Percentiles rank a stretch among this genome's conserved stretches.
These are phyloP conservation scores for Furnarius figulus DNA, from an alignment of 2,113 vertebrate species.

Conservation along the genomic window DNA sequence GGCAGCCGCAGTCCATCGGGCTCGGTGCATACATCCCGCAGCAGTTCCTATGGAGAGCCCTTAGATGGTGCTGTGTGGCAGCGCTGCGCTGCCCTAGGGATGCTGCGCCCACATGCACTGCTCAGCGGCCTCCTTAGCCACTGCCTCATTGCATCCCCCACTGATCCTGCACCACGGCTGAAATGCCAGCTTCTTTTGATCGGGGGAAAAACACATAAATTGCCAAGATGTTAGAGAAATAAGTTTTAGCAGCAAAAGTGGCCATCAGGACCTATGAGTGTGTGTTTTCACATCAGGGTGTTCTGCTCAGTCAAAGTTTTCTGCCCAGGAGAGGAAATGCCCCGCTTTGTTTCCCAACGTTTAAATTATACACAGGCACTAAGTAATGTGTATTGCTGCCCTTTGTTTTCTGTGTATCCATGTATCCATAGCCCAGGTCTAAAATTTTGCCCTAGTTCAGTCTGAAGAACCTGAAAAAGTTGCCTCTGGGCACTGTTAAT, in stretches of 20 bases:
- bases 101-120: background rate
- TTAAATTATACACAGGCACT: background rate
- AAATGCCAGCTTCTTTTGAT: background rate
- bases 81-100: background rate
- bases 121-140: background rate
- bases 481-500: constrained; percentile 42
- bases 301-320: background rate
- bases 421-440: background rate
- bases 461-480: background rate
- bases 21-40: background rate
- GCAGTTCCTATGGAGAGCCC: background rate
- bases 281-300: background rate
- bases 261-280: background rate
- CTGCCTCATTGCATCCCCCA: background rate
- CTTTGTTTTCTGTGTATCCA: background rate
- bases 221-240: background rate
- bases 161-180: background rate
- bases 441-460: background rate
- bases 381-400: background rate
- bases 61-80: constrained; percentile 34
- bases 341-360: background rate
- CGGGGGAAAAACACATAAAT: background rate
- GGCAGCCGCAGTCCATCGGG: background rate
- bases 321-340: background rate
- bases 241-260: background rate